phyloP scores from a whole-genome alignment of 2,888 invertebrate genomes.

The Standfussiana lucernea region DNA sequence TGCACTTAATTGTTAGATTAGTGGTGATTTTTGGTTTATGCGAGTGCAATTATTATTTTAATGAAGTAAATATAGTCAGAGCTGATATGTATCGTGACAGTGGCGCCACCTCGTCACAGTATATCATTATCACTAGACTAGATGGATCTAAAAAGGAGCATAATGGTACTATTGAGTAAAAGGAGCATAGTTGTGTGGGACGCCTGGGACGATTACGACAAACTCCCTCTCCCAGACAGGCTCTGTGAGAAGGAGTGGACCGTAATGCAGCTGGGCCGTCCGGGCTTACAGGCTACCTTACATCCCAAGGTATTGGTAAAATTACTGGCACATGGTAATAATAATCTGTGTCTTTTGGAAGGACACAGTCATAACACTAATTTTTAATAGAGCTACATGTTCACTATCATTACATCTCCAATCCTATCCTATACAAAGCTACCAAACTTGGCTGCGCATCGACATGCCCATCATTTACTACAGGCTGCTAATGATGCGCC shows the following conservation, averaged over 20 bases:
- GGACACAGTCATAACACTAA: background rate
- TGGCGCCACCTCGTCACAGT: no score
- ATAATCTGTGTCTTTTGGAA: background rate
- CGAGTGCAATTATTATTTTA: no score
- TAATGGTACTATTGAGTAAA: no score
- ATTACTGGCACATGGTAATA: background rate
- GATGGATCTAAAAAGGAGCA: background rate
- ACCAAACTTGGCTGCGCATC: background rate
- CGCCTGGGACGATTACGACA: no score
- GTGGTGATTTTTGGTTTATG: no score
- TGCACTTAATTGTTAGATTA: no score
- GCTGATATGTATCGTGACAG: no score
- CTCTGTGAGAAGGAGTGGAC: background rate
- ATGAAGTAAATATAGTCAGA: no score
- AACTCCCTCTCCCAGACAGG: no score
- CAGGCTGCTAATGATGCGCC: constrained; percentile 7
- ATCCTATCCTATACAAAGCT: background rate
- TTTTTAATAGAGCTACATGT: background rate
- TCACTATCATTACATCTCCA: background rate
- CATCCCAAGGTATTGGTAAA: background rate
- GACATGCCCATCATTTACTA: background rate
- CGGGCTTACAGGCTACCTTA: background rate
- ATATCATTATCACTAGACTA: no score
- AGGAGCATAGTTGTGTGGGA: no score
- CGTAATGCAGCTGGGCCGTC: background rate